Base-by-base conservation (phyloP, 2,888 invertebrate species). In the Pedicia rivosa region DNA sequence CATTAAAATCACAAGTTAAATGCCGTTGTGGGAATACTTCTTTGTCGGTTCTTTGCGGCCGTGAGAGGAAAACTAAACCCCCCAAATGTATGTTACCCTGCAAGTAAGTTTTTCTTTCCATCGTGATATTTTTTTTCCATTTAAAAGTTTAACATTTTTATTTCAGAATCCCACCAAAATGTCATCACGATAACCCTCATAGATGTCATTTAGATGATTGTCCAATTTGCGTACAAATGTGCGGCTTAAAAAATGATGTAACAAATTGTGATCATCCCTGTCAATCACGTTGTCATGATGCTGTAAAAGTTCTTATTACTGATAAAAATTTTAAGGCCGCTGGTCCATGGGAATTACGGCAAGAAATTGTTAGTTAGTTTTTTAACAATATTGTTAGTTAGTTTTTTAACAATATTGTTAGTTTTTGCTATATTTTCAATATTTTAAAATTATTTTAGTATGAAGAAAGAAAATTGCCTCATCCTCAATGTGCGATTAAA, bases 21-120 rank as follows among this genome's bases (percentile, higher is more conserved):
- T 95, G 94, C 51, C 70, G 74, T 38, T 95, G 94, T 56, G 84
- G 87, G 31, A 66, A 66, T 40, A 86, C 84, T 2, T 72, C 69
- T 30, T 64, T 84, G 10, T 73, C 69, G 8, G 84, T 92, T 2
- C 86, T 88, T 0, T 95, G 94, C 60, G 92, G 92, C 0, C 68
- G 80, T 39, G 81, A 82, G 48, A 70, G 70, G 38, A 69, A 68
- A 45, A 77, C 78, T 0, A 78, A 76, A 48, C 82, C 87, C 7
- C 88, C 88, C 2, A 74, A 72, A 49, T 94, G 94, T 51, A 65
- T 62, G 40, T 66, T 75, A 38, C 62, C 63, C 1, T 92, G 91
- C 61, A 74, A 66, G 74, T 75, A 58, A 35, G 4, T 57, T 59
- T 52, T 39, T 33, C 13, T 14, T 35, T 24, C 16, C 10, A 14